phyloP scores from a whole-genome alignment of 2,113 vertebrate species.

The Chloroceryle aenea region DNA sequence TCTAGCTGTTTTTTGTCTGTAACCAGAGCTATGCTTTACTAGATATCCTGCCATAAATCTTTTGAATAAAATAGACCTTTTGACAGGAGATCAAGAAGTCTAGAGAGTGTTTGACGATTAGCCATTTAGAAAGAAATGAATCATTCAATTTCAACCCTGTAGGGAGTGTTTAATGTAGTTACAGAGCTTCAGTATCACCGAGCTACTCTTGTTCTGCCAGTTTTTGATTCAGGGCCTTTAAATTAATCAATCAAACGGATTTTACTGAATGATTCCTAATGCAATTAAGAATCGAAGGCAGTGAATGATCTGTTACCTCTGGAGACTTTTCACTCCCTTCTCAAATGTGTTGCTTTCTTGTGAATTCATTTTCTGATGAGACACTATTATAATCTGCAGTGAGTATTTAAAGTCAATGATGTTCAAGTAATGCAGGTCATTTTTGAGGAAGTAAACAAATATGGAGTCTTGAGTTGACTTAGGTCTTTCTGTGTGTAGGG shows the following conservation, averaged over 20 bases:
- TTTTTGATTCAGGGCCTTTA: not conserved
- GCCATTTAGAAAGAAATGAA: slow-evolving; percentile 7
- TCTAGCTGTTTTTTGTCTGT: not conserved
- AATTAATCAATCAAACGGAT: slow-evolving; percentile 18
- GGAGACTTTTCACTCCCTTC: not conserved
- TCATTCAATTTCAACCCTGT: slow-evolving; percentile 14
- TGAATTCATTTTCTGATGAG: not conserved
- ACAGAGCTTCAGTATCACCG: not conserved
- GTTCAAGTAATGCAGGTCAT: not conserved
- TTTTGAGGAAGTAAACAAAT: not conserved
- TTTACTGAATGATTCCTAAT: not conserved
- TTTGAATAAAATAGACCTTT: slow-evolving; percentile 15
- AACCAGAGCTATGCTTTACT: not conserved
- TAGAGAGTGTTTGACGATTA: slow-evolving; percentile 14
- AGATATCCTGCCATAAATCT: slow-evolving; percentile 1
- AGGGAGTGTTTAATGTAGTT: not conserved
- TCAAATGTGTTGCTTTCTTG: not conserved
- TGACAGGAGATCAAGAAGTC: slow-evolving; percentile 38
- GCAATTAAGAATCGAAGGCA: not conserved
- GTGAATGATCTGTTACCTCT: not conserved
- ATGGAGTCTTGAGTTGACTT: not conserved
- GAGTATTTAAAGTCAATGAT: not conserved
- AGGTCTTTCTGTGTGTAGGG: not conserved
- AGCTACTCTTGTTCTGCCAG: not conserved
- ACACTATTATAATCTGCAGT: not conserved